These are phyloP conservation scores for Lonchura striata DNA, from an alignment of 2,113 vertebrate genomes.

Conservation along the genomic window DNA sequence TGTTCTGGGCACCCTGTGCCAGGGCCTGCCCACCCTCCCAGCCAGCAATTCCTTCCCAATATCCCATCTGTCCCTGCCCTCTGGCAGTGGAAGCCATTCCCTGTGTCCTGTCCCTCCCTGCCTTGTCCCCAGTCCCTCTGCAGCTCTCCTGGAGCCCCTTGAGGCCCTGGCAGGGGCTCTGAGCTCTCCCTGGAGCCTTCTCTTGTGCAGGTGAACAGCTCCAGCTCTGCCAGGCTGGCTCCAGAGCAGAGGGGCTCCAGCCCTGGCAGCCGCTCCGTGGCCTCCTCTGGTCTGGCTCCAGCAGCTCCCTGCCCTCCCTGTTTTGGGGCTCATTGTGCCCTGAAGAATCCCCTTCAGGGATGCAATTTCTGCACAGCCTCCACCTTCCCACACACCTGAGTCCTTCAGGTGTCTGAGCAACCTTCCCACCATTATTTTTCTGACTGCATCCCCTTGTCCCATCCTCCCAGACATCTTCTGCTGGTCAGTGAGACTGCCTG, in stretches of 20 bases:
- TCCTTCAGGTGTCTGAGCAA: neutral
- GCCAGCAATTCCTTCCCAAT: rapidly evolving
- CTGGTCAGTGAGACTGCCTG: too few species aligned
- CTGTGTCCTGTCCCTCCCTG: neutral
- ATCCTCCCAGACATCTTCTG: neutral
- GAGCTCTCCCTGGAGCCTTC: neutral
- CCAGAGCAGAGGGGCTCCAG: neutral
- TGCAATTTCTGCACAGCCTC: neutral
- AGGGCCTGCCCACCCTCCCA: neutral
- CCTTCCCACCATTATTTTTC: neutral
- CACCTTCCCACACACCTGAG: neutral
- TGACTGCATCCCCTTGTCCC: neutral
- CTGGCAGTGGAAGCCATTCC: neutral
- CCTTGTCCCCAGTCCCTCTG: neutral
- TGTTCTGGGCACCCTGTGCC: neutral
- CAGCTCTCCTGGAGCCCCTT: neutral
- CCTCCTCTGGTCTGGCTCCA: neutral
- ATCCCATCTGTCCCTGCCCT: rapidly evolving
- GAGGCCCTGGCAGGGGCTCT: neutral
- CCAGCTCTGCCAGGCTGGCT: neutral
- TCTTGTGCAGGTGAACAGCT: neutral
- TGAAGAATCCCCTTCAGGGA: neutral
- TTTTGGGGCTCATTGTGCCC: neutral
- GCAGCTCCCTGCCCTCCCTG: neutral
- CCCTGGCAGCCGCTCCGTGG: neutral